Evolutionary conservation across 2,113 vertebrate genomes (phyloP).

Genomic region (Ictalurus furcatus): DNA sequence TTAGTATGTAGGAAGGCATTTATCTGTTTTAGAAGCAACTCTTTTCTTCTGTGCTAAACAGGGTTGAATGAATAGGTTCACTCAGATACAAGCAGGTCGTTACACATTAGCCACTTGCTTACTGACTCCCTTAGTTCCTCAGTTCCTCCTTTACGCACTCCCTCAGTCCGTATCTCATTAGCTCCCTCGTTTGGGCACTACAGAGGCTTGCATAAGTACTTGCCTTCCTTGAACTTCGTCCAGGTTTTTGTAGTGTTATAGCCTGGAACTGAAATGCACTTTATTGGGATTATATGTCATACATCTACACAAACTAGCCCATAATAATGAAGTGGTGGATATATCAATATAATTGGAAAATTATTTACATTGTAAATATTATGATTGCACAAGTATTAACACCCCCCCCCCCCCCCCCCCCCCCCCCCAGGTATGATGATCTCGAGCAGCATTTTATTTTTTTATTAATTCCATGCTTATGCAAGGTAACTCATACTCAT

Average conservation of each 20-base stretch:
- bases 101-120: conserved; percentile 20
- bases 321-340: neutral
- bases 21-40: conserved; percentile 62
- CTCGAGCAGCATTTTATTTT: no score
- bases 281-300: neutral
- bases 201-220: no score
- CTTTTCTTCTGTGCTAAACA: conserved; percentile 57
- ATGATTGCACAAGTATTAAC: neutral
- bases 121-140: neutral
- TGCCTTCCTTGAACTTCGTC: no score
- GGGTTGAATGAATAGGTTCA: conserved; percentile 27
- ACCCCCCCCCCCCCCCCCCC: neutral
- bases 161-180: neutral
- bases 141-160: neutral
- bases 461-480: neutral
- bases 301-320: neutral
- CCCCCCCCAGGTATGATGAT: no score
- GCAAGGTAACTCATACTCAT: no score
- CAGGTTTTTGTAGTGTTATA: no score
- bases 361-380: neutral
- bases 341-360: neutral
- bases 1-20: conserved; percentile 63
- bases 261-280: neutral
- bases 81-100: conserved; percentile 31
- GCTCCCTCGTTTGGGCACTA: neutral